Evolutionary conservation across 35 echinoderm and acorn worm genomes (phyloP), one percentile per base, ranked within the genome.

Genomic region (Stichopus chloronotus): DNA sequence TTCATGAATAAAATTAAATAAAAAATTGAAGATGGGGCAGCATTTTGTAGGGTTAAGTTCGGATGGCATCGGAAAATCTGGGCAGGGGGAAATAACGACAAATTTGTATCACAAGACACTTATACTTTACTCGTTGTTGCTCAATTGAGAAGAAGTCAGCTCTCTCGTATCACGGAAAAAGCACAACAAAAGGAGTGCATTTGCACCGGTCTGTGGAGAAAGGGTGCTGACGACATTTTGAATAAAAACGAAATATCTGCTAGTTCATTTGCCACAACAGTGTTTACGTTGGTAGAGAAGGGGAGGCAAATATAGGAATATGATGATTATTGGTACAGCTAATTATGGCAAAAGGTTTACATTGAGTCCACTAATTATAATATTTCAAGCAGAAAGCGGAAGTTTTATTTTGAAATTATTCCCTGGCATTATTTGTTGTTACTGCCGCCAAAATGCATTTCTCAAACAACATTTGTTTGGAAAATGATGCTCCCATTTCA

Each of bases 331-430:
- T 63, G 85, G 56, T 10, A 56, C 85, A 9, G 85, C 85, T 7
- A 88, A 88, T 60, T 88, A 58, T 22, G 57, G 57, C 55, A 88
- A 88, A 88, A 88, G 53, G 11, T 86, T 86, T 21, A 86, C 58
- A 14, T 22, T 86, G n/a, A 4, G 4, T 57, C 83, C 83, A 11
- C 17, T 88, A 9, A 88, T 58, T 14, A 30, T 25, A 24, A 88
- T 88, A 7, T 88, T 63, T 56, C 14, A 56, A 2, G 17, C n/a
- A 88, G 25, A 63, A 21, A 13, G 57, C 85, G 3, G 85, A 88
- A 88, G 24, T 88, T 22, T 24, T 88, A 6, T 69, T 88, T 9
- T 17, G 54, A 83, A 53, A 83, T 83, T 53, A 57, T 86, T 19
- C 58, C 55, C 2, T 86, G 83, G 83, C 83, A 86, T 86, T 52